Evolutionary conservation across 2,797 vertebrate species (phyloP).

Genomic region (Sebastes cheni): DNA sequence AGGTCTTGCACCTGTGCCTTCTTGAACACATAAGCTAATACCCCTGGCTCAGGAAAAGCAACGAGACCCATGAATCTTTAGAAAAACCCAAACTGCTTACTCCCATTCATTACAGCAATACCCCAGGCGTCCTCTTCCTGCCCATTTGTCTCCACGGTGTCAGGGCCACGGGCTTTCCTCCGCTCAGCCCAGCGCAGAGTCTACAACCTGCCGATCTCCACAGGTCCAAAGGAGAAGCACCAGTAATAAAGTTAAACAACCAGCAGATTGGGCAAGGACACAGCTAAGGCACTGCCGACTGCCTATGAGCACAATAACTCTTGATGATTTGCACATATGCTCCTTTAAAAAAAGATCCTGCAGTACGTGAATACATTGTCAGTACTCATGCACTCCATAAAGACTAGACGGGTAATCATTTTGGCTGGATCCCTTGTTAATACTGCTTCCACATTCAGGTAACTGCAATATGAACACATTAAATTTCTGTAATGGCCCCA

Average conservation of each 20-base stretch:
- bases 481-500: background rate
- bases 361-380: background rate
- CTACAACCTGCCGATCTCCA: constrained; percentile 4
- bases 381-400: background rate
- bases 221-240: constrained; percentile 14
- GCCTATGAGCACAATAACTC: constrained; percentile 5
- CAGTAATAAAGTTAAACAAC: constrained; percentile 9
- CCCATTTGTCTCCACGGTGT: constrained; percentile 67
- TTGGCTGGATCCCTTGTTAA: background rate
- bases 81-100: constrained; percentile 41
- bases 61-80: constrained; percentile 60
- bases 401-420: constrained; percentile 4
- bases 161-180: constrained; percentile 29
- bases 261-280: constrained; percentile 2
- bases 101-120: constrained; percentile 67
- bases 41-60: constrained; percentile 14
- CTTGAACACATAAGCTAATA: constrained; percentile 27
- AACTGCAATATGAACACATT: background rate
- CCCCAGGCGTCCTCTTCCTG: constrained; percentile 42
- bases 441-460: background rate
- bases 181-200: constrained; percentile 5
- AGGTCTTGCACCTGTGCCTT: constrained; percentile 7
- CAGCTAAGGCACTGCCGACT: background rate
- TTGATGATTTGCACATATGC: constrained; percentile 6
- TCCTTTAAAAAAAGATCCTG: background rate